Percentiles rank a stretch among this genome's conserved stretches.
phyloP scores from a whole-genome alignment of 2,888 invertebrate genomes.

The Acleris sparsana region DNA sequence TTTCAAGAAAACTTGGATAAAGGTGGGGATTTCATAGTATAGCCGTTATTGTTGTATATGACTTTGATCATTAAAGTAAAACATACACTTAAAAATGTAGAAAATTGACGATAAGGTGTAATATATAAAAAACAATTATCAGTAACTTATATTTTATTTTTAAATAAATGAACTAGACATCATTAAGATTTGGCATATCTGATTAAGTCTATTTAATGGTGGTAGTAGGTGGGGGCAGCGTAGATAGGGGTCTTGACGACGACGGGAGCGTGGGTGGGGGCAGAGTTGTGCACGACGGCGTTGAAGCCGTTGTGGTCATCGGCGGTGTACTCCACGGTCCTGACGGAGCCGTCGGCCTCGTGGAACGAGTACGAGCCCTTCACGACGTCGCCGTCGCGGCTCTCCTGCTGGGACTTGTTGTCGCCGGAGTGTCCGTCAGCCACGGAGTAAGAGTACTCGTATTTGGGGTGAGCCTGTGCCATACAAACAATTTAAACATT shows the following conservation, averaged over 20 bases:
- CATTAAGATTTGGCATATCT: slow-evolving; percentile 8
- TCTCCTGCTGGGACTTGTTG: slow-evolving; percentile 58
- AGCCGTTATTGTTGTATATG: no score
- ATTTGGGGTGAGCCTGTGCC: slow-evolving; percentile 41
- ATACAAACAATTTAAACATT: background rate
- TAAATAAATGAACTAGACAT: slow-evolving; percentile 31
- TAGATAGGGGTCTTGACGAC: slow-evolving; percentile 39
- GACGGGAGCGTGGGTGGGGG: slow-evolving; percentile 42
- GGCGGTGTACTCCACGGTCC: slow-evolving; percentile 59
- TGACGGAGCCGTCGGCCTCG: slow-evolving; percentile 59
- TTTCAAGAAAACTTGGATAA: no score
- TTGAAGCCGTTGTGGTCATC: slow-evolving; percentile 54
- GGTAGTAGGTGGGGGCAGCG: slow-evolving; percentile 34
- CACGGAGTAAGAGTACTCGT: slow-evolving; percentile 61
- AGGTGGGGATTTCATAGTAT: no score
- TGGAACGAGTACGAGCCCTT: slow-evolving; percentile 57
- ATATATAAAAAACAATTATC: background rate
- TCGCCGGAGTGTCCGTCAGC: slow-evolving; percentile 65
- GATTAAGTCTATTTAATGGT: slow-evolving; percentile 9
- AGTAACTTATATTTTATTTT: slow-evolving; percentile 28
- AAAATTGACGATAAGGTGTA: no score
- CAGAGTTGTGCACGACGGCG: slow-evolving; percentile 27
- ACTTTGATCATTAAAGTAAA: no score
- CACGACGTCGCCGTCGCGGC: slow-evolving; percentile 57
- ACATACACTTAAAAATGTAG: no score